A percentile compares a stretch with the other conserved stretches of the same genome.
Conservation (phyloP, 2,888 invertebrate genomes). For the Pollenia labialis region DNA sequence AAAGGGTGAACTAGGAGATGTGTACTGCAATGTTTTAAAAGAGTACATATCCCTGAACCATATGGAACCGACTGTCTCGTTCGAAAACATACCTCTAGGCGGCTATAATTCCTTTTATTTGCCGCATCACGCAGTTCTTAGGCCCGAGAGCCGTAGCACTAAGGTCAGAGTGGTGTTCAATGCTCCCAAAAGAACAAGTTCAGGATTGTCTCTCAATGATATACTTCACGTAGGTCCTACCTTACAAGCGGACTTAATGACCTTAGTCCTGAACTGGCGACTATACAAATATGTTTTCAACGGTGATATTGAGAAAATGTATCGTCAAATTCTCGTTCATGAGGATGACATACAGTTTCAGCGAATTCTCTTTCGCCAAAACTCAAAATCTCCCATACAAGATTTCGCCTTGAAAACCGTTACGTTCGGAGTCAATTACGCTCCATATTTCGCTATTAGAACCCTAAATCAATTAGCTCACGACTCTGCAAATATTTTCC, state of each 20-base stretch:
- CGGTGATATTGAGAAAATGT: conserved; percentile 73
- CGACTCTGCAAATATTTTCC: too few relatives aligned
- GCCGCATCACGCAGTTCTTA: conserved; percentile 71
- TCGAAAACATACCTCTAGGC: not conserved
- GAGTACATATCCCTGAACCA: not conserved
- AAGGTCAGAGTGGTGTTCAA: conserved; percentile 72
- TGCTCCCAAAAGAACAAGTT: conserved; percentile 56
- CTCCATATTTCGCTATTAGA: conserved; percentile 36
- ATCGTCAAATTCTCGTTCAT: conserved; percentile 65
- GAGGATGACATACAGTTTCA: conserved; percentile 60
- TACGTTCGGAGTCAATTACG: conserved; percentile 54
- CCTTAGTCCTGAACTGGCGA: conserved; percentile 52
- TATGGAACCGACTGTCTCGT: not conserved
- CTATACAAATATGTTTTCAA: conserved; percentile 65
- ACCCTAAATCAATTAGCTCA: too few relatives aligned
- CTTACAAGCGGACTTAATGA: conserved; percentile 62
- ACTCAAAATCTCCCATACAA: conserved; percentile 1
- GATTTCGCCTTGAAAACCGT: conserved; percentile 65
- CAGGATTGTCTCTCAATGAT: conserved; percentile 62
- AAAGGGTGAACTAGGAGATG: not conserved
- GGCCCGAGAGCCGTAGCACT: conserved; percentile 57
- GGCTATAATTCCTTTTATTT: conserved; percentile 55
- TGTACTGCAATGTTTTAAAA: not conserved
- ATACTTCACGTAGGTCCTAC: conserved; percentile 59
- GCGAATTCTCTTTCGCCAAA: conserved; percentile 64